These are phyloP conservation scores for Sebastes vulpes DNA, from an alignment of 2,797 vertebrate genomes.

Conservation along the genomic window DNA sequence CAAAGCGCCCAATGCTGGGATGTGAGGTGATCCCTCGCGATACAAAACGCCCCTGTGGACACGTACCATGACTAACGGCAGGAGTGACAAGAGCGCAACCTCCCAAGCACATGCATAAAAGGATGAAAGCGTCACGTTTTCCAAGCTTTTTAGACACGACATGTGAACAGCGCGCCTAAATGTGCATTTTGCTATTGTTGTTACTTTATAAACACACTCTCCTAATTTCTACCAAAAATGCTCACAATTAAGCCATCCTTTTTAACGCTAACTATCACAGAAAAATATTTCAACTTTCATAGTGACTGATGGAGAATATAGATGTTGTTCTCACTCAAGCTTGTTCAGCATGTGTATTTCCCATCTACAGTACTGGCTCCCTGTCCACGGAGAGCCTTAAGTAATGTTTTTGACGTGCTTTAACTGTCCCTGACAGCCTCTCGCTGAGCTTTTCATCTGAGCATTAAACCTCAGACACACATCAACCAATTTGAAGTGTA, in stretches of 20 bases:
- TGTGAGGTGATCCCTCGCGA: no score
- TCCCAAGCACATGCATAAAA: no score
- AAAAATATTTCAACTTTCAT: background rate
- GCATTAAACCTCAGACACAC: constrained; percentile 28
- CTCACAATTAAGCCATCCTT: background rate
- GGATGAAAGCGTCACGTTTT: no score
- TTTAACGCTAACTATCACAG: background rate
- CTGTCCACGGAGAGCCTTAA: constrained; percentile 14
- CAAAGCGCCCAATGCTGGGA: no score
- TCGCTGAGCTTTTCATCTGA: constrained; percentile 44
- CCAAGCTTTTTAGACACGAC: no score
- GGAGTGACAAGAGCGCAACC: no score
- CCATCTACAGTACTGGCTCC: constrained; percentile 4
- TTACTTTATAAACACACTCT: background rate
- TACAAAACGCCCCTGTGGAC: no score
- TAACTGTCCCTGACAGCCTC: constrained; percentile 33
- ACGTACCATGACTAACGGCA: no score
- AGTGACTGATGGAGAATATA: background rate
- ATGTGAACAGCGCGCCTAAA: background rate
- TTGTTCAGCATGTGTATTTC: constrained; percentile 1
- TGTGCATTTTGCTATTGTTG: background rate
- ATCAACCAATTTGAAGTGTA: constrained; percentile 22
- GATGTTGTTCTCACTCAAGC: constrained; percentile 1
- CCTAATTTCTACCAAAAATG: background rate
- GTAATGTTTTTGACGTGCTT: constrained; percentile 28